Base-by-base conservation (phyloP, 2,797 vertebrate genomes). In the Hyperoplus immaculatus region DNA sequence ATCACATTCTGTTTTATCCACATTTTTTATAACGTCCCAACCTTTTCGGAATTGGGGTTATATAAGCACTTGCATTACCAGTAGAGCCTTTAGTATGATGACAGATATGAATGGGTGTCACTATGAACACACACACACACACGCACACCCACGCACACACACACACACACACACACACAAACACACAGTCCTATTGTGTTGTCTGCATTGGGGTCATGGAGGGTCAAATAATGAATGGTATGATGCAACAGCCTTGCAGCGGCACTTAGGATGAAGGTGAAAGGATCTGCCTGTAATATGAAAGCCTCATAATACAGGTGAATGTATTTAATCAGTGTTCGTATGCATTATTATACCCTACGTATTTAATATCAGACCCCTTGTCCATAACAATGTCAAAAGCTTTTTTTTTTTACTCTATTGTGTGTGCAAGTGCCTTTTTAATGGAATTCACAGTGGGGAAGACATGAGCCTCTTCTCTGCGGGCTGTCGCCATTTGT, bases 381-480 rank as follows among this genome's bases (percentile, higher is more conserved):
- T 12, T 42, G 57, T 77, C 74, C 63, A 80, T 84, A 81, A 87
- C 71, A 80, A 80, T 75, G 75, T 88, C 81, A 89, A 78, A 69
- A 45, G 56, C 69, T 77, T 78, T 63, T 84, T 80, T 67, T 58
- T 80, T 74, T 66, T 67, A 16, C 29, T 82, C 63, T 41, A 77
- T 82, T 86, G 88, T 87, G 74, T 77, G 70, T 67, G 66, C 0
- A 29, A 29, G 29, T 41, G 15, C 65, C 70, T 82, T 42, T 88
- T 42, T 88, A 90, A 92, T 88, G 85, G 85, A 87, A 86, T 71
- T 87, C 81, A 15, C 86, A 89, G 91, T 55, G 14, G 81, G 87
- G 77, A 77, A 69, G 29, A 69, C 58, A 74, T 59, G 45, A 69
- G 64, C 51, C 61, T 82, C 76, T 83, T 82, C 76, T 83, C 80